Conservation (phyloP, 1,140 invertebrate species). For the Drosophila varians region DNA sequence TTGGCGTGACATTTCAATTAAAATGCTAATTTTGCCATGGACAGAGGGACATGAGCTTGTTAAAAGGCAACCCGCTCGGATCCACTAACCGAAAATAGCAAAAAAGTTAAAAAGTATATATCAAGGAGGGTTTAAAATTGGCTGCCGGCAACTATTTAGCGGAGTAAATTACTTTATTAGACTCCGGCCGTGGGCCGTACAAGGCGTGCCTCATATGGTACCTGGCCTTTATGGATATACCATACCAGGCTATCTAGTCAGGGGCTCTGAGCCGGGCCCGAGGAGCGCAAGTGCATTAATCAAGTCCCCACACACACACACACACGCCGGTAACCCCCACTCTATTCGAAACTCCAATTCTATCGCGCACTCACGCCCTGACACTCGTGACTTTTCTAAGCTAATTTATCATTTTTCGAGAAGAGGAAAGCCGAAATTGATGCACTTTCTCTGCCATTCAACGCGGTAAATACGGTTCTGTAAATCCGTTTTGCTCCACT, state of each 20-base stretch:
- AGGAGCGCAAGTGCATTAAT: constrained; percentile 68
- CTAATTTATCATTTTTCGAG: constrained; percentile 63
- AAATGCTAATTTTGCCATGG: constrained; percentile 67
- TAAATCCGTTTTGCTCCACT: constrained; percentile 21
- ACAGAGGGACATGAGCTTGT: constrained; percentile 19
- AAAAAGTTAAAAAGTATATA: constrained; percentile 21
- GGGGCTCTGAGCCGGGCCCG: constrained; percentile 12
- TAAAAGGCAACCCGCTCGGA: constrained; percentile 8
- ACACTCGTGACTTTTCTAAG: constrained; percentile 76
- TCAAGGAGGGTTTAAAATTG: constrained; percentile 42
- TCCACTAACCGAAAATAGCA: not conserved
- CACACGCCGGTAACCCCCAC: constrained; percentile 39
- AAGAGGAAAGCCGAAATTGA: constrained; percentile 36
- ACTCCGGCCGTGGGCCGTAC: constrained; percentile 46
- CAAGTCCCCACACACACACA: constrained; percentile 59
- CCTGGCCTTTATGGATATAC: not conserved
- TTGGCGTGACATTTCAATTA: constrained; percentile 73
- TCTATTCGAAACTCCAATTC: constrained; percentile 46
- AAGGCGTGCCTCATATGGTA: constrained; percentile 56
- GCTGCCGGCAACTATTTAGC: constrained; percentile 73
- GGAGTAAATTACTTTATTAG: constrained; percentile 75
- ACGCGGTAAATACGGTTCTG: constrained; percentile 22
- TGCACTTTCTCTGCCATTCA: constrained; percentile 62
- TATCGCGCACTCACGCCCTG: constrained; percentile 65
- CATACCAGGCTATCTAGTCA: not conserved